Evolutionary conservation across 2,113 vertebrate genomes (phyloP).

Genomic region (Psilopsiagon aurifrons): DNA sequence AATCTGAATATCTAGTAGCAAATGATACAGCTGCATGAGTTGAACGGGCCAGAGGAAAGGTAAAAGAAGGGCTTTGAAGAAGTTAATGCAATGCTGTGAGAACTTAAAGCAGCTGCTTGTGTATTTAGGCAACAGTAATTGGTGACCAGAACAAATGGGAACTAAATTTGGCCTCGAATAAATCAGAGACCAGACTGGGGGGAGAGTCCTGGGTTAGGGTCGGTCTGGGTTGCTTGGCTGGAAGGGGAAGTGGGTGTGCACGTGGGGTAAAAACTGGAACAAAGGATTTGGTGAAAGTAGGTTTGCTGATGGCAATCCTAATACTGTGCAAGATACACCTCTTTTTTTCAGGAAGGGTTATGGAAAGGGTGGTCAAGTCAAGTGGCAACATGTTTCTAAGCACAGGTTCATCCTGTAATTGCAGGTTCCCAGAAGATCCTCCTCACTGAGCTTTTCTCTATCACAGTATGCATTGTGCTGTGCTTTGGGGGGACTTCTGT

Average conservation of each 20-base stretch:
- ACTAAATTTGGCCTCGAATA: not conserved
- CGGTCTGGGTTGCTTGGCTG: not conserved
- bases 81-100: not conserved
- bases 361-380: constrained; percentile 2
- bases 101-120: not conserved
- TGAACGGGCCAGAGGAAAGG: not conserved
- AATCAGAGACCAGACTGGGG: not conserved
- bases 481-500: not conserved
- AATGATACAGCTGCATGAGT: not conserved
- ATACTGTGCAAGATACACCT: not conserved
- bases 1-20: not conserved
- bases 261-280: not conserved
- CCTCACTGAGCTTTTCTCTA: not conserved
- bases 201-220: not conserved
- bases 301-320: not conserved
- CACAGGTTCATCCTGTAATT: not conserved
- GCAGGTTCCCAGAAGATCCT: not conserved
- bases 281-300: not conserved
- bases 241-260: not conserved
- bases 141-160: not conserved
- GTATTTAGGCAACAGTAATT: not conserved
- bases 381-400: constrained; percentile 10
- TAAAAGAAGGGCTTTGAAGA: not conserved
- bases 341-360: not conserved
- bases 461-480: rapidly evolving